Percentiles rank a stretch among this genome's conserved stretches.
Conservation (phyloP, 2,888 invertebrate genomes). For the Drosophila nr. fundita region DNA sequence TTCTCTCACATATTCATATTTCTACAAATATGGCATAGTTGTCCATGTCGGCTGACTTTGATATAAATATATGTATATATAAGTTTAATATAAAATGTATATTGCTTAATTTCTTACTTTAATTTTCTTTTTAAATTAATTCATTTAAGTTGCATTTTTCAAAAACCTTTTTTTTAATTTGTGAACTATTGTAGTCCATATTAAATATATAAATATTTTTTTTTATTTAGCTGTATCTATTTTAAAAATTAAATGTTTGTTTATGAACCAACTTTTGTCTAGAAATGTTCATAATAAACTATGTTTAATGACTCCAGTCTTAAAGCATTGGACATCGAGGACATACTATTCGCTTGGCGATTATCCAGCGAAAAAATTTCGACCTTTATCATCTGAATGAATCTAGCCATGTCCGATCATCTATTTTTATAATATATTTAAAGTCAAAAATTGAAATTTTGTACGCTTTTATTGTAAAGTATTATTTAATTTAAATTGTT, state of each 20-base stretch:
- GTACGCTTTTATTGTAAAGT: background rate
- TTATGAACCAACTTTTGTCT: background rate
- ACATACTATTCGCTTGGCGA: background rate
- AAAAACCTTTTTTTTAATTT: background rate
- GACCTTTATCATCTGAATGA: no score
- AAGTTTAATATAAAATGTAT: background rate
- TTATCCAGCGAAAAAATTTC: background rate
- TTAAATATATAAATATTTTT: no score
- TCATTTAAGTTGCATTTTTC: background rate
- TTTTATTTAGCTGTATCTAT: no score
- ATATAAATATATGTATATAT: no score
- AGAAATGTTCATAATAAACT: background rate
- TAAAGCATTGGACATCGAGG: background rate
- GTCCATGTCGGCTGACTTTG: background rate
- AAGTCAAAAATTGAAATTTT: background rate
- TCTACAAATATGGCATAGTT: background rate
- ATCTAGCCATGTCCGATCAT: background rate
- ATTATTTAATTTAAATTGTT: background rate
- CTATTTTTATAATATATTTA: background rate
- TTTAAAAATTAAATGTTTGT: no score
- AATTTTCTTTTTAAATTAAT: background rate
- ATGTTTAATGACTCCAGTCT: background rate
- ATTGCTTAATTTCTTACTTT: background rate
- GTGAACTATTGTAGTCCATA: no score
- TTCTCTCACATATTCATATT: background rate